A percentile compares a stretch with the other conserved stretches of the same genome.
phyloP scores from a whole-genome alignment of 2,888 invertebrate genomes.

The Drosophila percnosoma region DNA sequence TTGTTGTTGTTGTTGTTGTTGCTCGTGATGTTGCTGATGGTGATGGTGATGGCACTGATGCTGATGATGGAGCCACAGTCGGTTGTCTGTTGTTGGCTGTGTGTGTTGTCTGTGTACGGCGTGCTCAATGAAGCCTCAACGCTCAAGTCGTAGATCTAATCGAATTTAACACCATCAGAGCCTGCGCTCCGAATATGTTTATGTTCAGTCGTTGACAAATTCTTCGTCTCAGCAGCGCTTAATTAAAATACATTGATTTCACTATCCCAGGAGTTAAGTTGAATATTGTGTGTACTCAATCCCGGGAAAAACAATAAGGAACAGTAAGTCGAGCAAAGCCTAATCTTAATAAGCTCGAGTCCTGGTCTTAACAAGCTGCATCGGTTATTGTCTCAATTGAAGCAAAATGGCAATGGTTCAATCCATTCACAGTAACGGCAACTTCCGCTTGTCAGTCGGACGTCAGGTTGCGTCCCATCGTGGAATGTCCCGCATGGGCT shows the following conservation, averaged over 20 bases:
- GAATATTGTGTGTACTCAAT: constrained; percentile 7
- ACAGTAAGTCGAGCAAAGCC: background rate
- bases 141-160: constrained; percentile 65
- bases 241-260: constrained; percentile 46
- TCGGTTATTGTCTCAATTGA: constrained; percentile 70
- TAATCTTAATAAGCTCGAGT: constrained; percentile 1
- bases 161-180: constrained; percentile 63
- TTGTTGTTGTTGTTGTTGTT: constrained; percentile 33
- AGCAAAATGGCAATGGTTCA: constrained; percentile 44
- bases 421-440: constrained; percentile 42
- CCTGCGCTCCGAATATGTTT: constrained; percentile 37
- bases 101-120: constrained; percentile 4
- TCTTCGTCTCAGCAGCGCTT: constrained; percentile 37
- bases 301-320: constrained; percentile 1
- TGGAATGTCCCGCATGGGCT: constrained; percentile 50
- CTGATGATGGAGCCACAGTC: constrained; percentile 29
- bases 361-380: constrained; percentile 4
- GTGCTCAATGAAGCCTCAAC: constrained; percentile 52
- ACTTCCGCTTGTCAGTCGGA: constrained; percentile 74
- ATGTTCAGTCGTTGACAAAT: constrained; percentile 45
- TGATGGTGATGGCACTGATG: constrained; percentile 12
- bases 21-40: constrained; percentile 27
- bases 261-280: background rate
- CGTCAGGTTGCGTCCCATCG: constrained; percentile 11
- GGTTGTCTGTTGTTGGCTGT: background rate